Percentiles rank a stretch among this genome's conserved stretches.
Evolutionary conservation across 2,113 vertebrate species (phyloP).

Genomic region (Furnarius figulus): DNA sequence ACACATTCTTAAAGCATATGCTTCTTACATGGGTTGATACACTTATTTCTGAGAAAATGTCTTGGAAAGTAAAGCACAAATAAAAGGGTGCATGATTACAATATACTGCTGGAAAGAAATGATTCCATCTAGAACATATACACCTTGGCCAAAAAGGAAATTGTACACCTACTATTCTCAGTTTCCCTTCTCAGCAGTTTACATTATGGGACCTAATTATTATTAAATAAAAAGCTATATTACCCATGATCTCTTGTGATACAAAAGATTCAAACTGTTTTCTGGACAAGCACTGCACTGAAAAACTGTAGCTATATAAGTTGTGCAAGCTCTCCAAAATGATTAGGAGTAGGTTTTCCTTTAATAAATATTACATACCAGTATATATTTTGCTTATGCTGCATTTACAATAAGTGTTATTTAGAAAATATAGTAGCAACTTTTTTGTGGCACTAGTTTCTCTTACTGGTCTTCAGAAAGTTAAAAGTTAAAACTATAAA

Average conservation of each 20-base stretch:
- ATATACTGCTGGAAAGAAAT: background rate
- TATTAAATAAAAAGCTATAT: constrained; percentile 8
- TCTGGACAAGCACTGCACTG: background rate
- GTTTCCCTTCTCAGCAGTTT: background rate
- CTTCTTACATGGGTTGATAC: background rate
- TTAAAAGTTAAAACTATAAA: background rate
- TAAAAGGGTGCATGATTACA: background rate
- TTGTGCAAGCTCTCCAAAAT: background rate
- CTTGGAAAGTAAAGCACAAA: background rate
- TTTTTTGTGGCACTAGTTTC: background rate
- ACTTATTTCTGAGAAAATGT: background rate
- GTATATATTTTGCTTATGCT: background rate
- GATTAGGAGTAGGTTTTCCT: background rate
- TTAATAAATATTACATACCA: background rate
- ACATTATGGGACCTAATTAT: background rate
- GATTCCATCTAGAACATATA: background rate
- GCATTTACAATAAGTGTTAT: background rate
- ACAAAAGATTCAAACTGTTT: background rate
- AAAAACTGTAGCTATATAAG: background rate
- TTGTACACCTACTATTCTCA: constrained; percentile 25
- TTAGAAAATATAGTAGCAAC: background rate
- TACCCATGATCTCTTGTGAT: background rate
- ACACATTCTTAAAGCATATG: background rate
- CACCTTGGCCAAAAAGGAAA: constrained; percentile 21
- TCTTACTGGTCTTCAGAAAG: background rate